Conservation (phyloP, 2,113 vertebrate species). For the Hippopotamus amphibius region DNA sequence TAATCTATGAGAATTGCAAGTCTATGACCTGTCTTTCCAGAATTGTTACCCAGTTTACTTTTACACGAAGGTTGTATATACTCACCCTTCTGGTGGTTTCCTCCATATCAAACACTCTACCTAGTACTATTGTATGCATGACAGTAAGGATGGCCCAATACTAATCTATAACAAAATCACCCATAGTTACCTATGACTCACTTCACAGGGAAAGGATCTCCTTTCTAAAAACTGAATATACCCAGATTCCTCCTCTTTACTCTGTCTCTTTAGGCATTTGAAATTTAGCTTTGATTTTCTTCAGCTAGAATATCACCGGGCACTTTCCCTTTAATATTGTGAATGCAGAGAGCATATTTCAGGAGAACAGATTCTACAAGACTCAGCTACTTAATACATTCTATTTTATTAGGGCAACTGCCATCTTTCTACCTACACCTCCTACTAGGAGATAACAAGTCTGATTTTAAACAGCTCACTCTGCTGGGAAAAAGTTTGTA, state of each 20-base stretch:
- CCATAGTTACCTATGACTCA: not conserved
- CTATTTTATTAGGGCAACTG: slow-evolving; percentile 59
- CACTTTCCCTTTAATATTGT: not conserved
- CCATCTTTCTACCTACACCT: slow-evolving; percentile 75
- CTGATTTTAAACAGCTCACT: not conserved
- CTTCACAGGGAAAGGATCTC: not conserved
- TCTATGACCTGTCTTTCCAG: not conserved
- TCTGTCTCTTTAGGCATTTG: not conserved
- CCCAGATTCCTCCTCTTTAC: not conserved
- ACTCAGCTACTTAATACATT: slow-evolving; percentile 6
- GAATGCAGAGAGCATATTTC: not conserved
- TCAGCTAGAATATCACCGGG: not conserved
- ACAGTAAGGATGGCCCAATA: not conserved
- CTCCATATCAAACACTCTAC: not conserved
- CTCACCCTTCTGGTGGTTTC: not conserved
- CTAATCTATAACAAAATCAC: not conserved
- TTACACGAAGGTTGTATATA: not conserved
- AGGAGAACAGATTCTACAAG: not conserved
- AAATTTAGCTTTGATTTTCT: not conserved
- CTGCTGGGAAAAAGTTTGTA: slow-evolving; percentile 54
- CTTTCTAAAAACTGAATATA: not conserved
- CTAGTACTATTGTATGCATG: rapidly evolving
- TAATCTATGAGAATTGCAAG: not conserved
- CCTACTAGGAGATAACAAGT: slow-evolving; percentile 61
- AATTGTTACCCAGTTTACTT: not conserved